Base-by-base conservation (phyloP, 2,888 invertebrate species). In the Eilema sororculum region DNA sequence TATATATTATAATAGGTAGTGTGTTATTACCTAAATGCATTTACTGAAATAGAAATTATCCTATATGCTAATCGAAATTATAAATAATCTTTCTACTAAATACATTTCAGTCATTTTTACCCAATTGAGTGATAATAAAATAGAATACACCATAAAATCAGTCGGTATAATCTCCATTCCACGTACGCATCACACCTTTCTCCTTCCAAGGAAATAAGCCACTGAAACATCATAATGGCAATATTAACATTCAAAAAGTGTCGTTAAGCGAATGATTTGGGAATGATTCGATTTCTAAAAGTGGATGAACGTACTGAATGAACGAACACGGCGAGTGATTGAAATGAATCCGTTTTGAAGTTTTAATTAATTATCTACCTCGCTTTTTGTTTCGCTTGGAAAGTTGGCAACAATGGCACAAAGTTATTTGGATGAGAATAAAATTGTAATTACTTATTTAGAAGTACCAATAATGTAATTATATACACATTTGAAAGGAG, bases 231-330 rank as follows among this genome's bases (percentile, higher is more conserved):
- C 89, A 88, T 89, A 91, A 91, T 87, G 37, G 87, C 81, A 80
- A 82, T 86, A 89, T 89, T 89, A 87, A 87, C 88, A 87, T 85
- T 88, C 86, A 74, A 80, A 84, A 87, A 84, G 84, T 82, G 81
- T 75, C 86, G 82, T 82, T 87, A 86, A 82, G 78, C 79, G 79
- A 75, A 80, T 87, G 87, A 89, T 87, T 89, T 83, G 84, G 86
- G 57, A 65, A 57, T 65, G 65, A 33, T 57, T 65, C 24, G 65
- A 65, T 87, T 85, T 84, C 80, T 82, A 85, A 85, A 83, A 84
- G 82, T 86, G 87, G 81, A 88, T 86, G 85, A 86, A 82, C 80
- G 77, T 76, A 78, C 80, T 77, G 74, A 75, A 79, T 77, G 77
- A 72, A 72, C 69, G 73, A 75, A 78, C 58, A 46, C 56, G 65